These are phyloP conservation scores for Perdix hodgsoniae DNA, from an alignment of 2,797 vertebrate genomes.

Conservation along the genomic window DNA sequence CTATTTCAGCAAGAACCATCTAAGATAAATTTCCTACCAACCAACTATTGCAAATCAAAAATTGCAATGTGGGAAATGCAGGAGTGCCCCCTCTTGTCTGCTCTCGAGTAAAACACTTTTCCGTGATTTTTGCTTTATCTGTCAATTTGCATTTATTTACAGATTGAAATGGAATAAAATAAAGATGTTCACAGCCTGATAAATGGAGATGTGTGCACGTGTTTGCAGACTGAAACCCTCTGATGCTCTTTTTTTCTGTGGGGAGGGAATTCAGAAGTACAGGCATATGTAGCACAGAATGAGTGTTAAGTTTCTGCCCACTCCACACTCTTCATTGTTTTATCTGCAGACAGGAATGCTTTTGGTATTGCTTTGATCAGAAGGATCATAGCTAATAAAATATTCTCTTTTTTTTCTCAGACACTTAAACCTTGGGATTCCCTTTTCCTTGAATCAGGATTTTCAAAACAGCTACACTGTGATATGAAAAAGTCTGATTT, in stretches of 20 bases:
- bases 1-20: neutral
- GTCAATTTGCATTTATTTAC: neutral
- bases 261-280: neutral
- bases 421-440: conserved; percentile 48
- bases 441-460: conserved; percentile 44
- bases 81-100: conserved; percentile 77
- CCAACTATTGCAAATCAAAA: neutral
- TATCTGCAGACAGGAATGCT: conserved; percentile 34
- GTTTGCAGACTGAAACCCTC: neutral
- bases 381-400: conserved; percentile 33
- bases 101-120: conserved; percentile 38
- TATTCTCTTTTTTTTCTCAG: conserved; percentile 61
- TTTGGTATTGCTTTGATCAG: conserved; percentile 56
- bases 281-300: accelerated
- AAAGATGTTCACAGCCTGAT: neutral
- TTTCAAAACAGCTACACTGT: conserved; percentile 5
- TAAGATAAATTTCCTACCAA: neutral
- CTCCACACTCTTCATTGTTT: conserved; percentile 23
- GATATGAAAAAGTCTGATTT: conserved; percentile 35
- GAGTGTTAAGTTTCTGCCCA: conserved; percentile 19
- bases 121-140: neutral
- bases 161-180: neutral
- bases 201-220: neutral
- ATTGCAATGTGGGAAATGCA: conserved; percentile 50
- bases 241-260: neutral